Evolutionary conservation across 2,797 vertebrate species (phyloP).

Genomic region (Darevskia nairensis): DNA sequence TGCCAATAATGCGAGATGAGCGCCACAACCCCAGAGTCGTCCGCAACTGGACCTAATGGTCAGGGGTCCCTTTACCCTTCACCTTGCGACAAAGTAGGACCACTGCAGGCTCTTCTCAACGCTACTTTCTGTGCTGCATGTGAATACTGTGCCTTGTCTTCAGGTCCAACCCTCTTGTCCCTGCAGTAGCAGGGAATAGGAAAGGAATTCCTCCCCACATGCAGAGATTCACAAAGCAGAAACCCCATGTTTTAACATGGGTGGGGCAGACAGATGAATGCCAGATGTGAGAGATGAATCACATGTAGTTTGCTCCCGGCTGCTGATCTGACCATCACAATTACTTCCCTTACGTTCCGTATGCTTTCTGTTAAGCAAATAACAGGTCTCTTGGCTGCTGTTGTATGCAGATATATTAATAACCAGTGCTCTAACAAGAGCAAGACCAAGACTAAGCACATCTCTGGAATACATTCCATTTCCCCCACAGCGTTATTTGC

Average conservation of each 20-base stretch:
- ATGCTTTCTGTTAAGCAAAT: slow-evolving; percentile 26
- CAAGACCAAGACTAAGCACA: background rate
- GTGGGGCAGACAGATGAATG: background rate
- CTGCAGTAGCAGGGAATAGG: too few relatives aligned
- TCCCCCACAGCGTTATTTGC: background rate
- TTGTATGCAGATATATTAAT: background rate
- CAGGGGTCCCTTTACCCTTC: too few relatives aligned
- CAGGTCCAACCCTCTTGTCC: background rate
- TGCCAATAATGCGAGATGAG: too few relatives aligned
- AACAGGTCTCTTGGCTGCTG: background rate
- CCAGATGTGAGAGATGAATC: background rate
- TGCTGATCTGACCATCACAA: slow-evolving; percentile 10
- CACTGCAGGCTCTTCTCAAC: too few relatives aligned
- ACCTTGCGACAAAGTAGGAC: too few relatives aligned
- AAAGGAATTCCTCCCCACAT: background rate
- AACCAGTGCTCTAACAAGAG: background rate
- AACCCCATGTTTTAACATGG: too few relatives aligned
- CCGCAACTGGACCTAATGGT: too few relatives aligned
- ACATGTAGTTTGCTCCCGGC: slow-evolving; percentile 21
- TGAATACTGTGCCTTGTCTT: too few relatives aligned
- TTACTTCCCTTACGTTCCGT: background rate
- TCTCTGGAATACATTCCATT: background rate
- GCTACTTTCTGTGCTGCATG: too few relatives aligned
- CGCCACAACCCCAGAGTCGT: too few relatives aligned
- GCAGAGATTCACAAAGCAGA: too few relatives aligned